A percentile compares a stretch with the other conserved stretches of the same genome.
Conservation (phyloP, 2,797 vertebrate species). For the Typhlichthys eigenmanni region DNA sequence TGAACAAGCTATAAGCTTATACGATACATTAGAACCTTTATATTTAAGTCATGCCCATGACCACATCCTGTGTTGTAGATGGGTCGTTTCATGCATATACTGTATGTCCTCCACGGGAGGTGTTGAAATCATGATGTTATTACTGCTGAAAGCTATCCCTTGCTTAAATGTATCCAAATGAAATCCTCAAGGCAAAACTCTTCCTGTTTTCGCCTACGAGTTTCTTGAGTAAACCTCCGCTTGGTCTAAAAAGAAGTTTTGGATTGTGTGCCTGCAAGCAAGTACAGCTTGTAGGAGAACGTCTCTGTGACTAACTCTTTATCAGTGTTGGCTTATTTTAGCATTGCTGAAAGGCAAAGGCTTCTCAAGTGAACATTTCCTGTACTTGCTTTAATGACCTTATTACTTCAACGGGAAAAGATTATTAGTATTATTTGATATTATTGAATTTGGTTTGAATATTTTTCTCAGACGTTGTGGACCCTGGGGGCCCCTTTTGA, state of each 20-base stretch:
- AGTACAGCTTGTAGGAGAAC: conserved; percentile 29
- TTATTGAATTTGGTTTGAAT: conserved; percentile 60
- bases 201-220: conserved; percentile 37
- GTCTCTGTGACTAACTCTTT: conserved; percentile 34
- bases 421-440: conserved; percentile 63
- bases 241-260: conserved; percentile 38
- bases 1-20: neutral
- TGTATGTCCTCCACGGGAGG: conserved; percentile 16
- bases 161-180: conserved; percentile 44
- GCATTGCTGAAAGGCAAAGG: conserved; percentile 50
- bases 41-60: conserved; percentile 1
- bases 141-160: conserved; percentile 32
- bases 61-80: conserved; percentile 7
- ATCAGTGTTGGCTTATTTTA: conserved; percentile 41
- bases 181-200: conserved; percentile 48
- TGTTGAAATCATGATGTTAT: conserved; percentile 42
- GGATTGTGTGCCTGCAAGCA: conserved; percentile 42
- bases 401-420: conserved; percentile 59
- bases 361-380: conserved; percentile 58
- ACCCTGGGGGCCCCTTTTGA: conserved; percentile 24
- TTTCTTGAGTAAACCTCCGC: conserved; percentile 51
- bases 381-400: conserved; percentile 47
- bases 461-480: conserved; percentile 53
- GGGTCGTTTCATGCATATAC: conserved; percentile 21
- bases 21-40: neutral